Base-by-base conservation (phyloP, 2,888 invertebrate genomes). In the Eueremaeus valkanovi region DNA sequence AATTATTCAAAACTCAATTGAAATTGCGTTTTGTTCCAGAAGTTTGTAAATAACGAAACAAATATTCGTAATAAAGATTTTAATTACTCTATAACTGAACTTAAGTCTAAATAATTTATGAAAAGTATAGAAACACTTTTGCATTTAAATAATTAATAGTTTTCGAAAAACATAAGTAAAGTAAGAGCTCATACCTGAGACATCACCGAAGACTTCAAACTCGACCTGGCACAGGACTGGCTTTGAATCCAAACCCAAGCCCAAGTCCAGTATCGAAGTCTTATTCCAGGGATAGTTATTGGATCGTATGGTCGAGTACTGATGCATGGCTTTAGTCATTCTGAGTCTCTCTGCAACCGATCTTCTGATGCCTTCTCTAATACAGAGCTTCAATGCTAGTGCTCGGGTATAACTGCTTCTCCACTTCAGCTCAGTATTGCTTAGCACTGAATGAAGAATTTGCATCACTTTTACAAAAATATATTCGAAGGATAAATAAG, bases 201-300 rank as follows among this genome's bases (percentile, higher is more conserved):
- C 93, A 85, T 91, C 90, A 75, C 94, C 94, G 82, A 87, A 93
- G 76, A 94, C 92, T 85, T 94, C 93, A 82, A 93, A 94, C 81
- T 94, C 93, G 58, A 92, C 91, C 49, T 80, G 79, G 8, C 79
- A 78, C 6, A 79, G 29, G 27, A 79, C 76, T 1, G 78, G 77
- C 13, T 76, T 63, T 1, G 27, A 8, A 29, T 33, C 27, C 13
- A 66, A 45, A 3, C 33, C 27, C 13, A 66, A 45, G 3, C 33
- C 33, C 18, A 40, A 1, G 51, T 72, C 72, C 42, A 68, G 8
- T 24, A 33, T 63, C 0, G 36, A 68, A 2, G 3, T 24, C 16
- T 16, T 40, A 16, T 68, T 42, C 9, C 16, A 42, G 18, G 24
- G 27, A 8, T 68, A 42, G 16, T 51, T 31, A 13, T 18, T 29